Evolutionary conservation across 2,113 vertebrate genomes (phyloP).

Genomic region (Corythaixoides concolor): DNA sequence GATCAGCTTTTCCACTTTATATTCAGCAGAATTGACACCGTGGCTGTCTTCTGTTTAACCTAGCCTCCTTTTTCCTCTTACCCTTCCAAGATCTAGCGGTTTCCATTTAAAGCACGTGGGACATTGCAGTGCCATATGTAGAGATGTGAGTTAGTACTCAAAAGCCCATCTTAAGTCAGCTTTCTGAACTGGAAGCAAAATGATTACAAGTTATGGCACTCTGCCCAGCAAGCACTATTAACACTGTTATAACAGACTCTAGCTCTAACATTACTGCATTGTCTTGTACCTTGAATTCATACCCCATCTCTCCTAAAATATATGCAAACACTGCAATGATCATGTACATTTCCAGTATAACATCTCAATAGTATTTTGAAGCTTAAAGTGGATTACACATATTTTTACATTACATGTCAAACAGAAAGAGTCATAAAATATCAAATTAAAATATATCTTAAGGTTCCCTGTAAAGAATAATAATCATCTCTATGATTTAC

Average conservation of each 20-base stretch:
- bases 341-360: neutral
- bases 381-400: neutral
- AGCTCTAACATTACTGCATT: neutral
- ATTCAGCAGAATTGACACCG: neutral
- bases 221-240: neutral
- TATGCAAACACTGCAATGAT: neutral
- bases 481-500: neutral
- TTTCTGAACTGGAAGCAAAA: neutral
- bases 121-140: neutral
- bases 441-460: neutral
- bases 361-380: neutral
- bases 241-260: neutral
- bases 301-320: neutral
- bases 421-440: neutral
- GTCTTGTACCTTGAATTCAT: neutral
- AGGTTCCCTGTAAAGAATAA: neutral
- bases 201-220: neutral
- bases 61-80: neutral
- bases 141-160: neutral
- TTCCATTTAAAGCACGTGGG: neutral
- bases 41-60: neutral
- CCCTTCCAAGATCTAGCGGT: neutral
- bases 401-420: neutral
- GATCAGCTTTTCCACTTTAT: neutral
- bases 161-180: neutral